Base-by-base conservation (phyloP, 2,797 vertebrate genomes). In the Pangasius djambal region DNA sequence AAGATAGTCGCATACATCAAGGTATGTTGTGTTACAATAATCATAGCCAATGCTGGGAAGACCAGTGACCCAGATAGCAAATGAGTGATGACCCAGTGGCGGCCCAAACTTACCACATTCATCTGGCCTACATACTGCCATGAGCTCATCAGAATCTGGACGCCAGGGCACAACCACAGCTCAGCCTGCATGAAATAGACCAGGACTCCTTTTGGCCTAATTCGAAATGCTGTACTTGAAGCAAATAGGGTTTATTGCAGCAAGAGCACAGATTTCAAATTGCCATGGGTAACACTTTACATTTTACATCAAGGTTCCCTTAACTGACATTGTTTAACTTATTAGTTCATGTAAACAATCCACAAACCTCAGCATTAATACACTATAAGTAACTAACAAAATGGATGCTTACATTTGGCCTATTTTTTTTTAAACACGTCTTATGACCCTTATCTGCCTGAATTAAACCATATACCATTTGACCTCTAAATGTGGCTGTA, bases 1-100 rank as follows among this genome's bases (percentile, higher is more conserved):
- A 99, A 99, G 96, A 96, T 99, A 59, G 97, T 99, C 88, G 98
- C 98, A 10, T 98, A 96, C 94, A 90, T 94, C 79, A 98, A 98
- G 98, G 98, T 99, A 97, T 69, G 86, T 69, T 52, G 7, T 50
- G 18, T 69, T 31, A 52, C 63, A 18, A 22, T 10, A 69, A 69
- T 34, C 65, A 34, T 22, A 85, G 18, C 44, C 44, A 69, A 34
- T 31, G 16, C 63, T 69, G 44, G 8, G 8, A 48, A 31, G 82
- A 50, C 28, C 31, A 67, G 15, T 67, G 59, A 83, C 37, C 52
- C 12, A 83, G 37, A 63, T 44, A 83, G 52, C 37, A 5, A 34
- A 59, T 81, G 8, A 81, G 31, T 22, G 31, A 81, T 57, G 78
- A 34, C n/a, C 52, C 57, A 40, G 34, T 28, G 57, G 37, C 10